A percentile compares a stretch with the other conserved stretches of the same genome.
phyloP scores from a whole-genome alignment of 2,113 vertebrate species.

The Oreocharis arfaki region DNA sequence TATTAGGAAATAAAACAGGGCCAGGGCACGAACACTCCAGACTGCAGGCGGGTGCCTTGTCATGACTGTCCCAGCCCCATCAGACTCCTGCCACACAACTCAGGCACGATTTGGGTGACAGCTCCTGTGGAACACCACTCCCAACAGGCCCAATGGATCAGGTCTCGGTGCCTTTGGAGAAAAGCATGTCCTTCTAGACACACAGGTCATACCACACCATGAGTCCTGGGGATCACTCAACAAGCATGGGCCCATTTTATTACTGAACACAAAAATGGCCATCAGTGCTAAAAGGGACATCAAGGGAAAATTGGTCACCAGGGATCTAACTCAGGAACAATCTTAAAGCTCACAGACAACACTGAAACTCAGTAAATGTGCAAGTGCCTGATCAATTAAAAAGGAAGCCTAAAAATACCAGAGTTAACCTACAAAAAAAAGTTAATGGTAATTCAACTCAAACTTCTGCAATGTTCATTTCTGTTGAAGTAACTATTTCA shows the following conservation, averaged over 20 bases:
- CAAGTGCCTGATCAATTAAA: neutral
- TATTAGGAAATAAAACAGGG: neutral
- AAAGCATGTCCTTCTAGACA: neutral
- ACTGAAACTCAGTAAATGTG: neutral
- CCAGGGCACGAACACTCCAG: accelerated
- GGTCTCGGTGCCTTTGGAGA: neutral
- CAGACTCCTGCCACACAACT: too few species aligned
- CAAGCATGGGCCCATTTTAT: accelerated
- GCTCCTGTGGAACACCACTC: too few species aligned
- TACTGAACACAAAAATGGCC: neutral
- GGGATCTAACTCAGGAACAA: neutral
- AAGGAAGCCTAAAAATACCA: neutral
- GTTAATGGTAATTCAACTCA: neutral
- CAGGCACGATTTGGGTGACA: accelerated
- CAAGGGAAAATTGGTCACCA: neutral
- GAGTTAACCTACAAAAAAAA: neutral
- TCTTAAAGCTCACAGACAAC: neutral
- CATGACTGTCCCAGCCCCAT: neutral
- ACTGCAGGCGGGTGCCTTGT: neutral
- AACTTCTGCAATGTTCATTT: neutral
- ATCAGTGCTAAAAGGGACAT: neutral
- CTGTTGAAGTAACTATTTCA: neutral
- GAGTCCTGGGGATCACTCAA: neutral
- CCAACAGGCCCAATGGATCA: accelerated
- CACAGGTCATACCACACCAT: accelerated